These are phyloP conservation scores for Nestor notabilis DNA, from an alignment of 2,113 vertebrate genomes.

Conservation along the genomic window DNA sequence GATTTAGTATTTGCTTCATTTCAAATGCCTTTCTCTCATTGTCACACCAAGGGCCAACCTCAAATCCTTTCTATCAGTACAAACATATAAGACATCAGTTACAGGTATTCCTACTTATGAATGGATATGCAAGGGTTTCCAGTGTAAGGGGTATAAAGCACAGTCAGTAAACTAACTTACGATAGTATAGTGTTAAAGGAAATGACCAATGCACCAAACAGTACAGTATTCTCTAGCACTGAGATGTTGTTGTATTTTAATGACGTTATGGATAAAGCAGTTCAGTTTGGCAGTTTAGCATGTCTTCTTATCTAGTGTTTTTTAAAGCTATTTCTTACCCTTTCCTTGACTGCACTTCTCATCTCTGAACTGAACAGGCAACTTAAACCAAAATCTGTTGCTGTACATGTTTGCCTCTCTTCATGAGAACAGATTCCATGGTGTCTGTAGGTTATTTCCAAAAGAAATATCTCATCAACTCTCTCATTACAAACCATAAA, in stretches of 20 bases:
- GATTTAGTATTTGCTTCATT: not conserved
- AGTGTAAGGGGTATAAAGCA: not conserved
- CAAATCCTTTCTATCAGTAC: not conserved
- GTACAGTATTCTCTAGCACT: not conserved
- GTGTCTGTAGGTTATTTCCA: not conserved
- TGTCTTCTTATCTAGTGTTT: not conserved
- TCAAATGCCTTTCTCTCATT: not conserved
- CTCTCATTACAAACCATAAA: not conserved
- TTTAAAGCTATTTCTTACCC: not conserved
- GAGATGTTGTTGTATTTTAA: not conserved
- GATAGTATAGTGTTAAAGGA: not conserved
- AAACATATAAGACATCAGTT: not conserved
- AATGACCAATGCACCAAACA: not conserved
- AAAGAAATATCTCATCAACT: not conserved
- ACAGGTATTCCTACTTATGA: not conserved
- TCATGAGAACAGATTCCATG: not conserved
- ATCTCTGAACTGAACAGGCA: not conserved
- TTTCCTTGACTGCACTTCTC: not conserved
- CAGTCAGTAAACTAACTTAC: not conserved
- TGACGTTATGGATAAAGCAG: not conserved
- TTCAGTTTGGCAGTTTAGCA: not conserved
- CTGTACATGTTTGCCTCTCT: not conserved
- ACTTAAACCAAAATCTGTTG: not conserved
- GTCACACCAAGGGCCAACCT: not conserved
- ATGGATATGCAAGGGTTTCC: not conserved